These are phyloP conservation scores for Spodoptera litura DNA, from an alignment of 1,140 invertebrate genomes.

Conservation along the genomic window DNA sequence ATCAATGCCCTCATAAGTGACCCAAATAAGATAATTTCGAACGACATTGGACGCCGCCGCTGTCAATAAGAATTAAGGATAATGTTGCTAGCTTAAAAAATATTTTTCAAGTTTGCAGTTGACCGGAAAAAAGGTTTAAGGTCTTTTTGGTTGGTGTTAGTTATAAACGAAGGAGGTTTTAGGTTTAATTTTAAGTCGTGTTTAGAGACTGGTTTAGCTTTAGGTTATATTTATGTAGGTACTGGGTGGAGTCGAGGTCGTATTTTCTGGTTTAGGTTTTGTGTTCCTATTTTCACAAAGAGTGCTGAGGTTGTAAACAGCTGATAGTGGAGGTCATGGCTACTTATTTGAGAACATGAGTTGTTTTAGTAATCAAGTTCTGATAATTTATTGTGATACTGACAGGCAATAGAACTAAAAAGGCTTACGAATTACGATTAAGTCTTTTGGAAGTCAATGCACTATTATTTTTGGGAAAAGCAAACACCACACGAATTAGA, in stretches of 20 bases:
- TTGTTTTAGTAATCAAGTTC: neutral
- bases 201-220: slow-evolving; percentile 17
- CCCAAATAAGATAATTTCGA: slow-evolving; percentile 81
- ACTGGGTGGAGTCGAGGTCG: neutral
- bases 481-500: slow-evolving; percentile 7
- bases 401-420: neutral
- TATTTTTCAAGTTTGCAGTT: slow-evolving; percentile 43
- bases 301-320: neutral
- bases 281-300: neutral
- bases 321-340: slow-evolving; percentile 5
- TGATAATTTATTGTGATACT: no score
- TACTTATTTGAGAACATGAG: neutral
- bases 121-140: slow-evolving; percentile 24
- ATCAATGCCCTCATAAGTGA: slow-evolving; percentile 79
- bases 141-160: slow-evolving; percentile 36
- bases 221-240: slow-evolving; percentile 10
- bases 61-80: slow-evolving; percentile 81
- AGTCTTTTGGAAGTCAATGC: neutral
- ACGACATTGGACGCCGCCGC: slow-evolving; percentile 67
- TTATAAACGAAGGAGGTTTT: slow-evolving; percentile 21
- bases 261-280: slow-evolving; percentile 25
- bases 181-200: slow-evolving; percentile 21
- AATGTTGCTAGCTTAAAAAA: slow-evolving; percentile 77
- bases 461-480: neutral
- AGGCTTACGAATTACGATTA: no score